Evolutionary conservation across 2,113 vertebrate species (phyloP).

Genomic region (Equus przewalskii): DNA sequence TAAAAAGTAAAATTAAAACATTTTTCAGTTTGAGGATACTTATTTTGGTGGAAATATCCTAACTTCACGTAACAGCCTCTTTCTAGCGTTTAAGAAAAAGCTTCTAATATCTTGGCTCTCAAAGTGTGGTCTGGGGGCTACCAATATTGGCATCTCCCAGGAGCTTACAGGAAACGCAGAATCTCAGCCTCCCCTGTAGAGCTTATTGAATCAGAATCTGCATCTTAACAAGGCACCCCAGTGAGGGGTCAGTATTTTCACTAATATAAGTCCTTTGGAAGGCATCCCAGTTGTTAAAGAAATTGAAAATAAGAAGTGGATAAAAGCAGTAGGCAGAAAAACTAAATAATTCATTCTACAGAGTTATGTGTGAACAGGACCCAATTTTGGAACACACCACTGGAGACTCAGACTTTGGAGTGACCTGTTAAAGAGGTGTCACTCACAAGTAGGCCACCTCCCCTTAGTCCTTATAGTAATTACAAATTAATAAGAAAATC

Average conservation of each 20-base stretch:
- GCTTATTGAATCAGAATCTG: not conserved
- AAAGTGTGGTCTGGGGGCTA: not conserved
- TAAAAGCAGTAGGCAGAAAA: not conserved
- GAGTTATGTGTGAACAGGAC: constrained; percentile 8
- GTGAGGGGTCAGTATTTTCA: not conserved
- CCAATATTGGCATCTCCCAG: no score
- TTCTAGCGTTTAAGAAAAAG: not conserved
- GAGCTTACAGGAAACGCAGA: not conserved
- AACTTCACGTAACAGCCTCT: not conserved
- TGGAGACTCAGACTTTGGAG: constrained; percentile 61
- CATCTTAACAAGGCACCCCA: not conserved
- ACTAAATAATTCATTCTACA: not conserved
- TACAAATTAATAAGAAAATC: constrained; percentile 57
- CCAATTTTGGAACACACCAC: constrained; percentile 50
- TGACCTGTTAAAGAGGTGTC: constrained; percentile 73
- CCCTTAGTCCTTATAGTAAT: constrained; percentile 76
- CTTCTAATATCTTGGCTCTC: not conserved
- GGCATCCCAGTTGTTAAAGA: not conserved
- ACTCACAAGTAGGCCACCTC: constrained; percentile 76
- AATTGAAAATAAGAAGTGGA: not conserved
- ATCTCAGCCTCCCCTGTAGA: not conserved
- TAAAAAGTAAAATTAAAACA: constrained; percentile 40
- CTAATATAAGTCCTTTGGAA: not conserved
- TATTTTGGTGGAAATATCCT: not conserved
- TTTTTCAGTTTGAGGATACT: not conserved